Conservation (phyloP, 1,140 invertebrate genomes). For the Ptiloglossa arizonensis region DNA sequence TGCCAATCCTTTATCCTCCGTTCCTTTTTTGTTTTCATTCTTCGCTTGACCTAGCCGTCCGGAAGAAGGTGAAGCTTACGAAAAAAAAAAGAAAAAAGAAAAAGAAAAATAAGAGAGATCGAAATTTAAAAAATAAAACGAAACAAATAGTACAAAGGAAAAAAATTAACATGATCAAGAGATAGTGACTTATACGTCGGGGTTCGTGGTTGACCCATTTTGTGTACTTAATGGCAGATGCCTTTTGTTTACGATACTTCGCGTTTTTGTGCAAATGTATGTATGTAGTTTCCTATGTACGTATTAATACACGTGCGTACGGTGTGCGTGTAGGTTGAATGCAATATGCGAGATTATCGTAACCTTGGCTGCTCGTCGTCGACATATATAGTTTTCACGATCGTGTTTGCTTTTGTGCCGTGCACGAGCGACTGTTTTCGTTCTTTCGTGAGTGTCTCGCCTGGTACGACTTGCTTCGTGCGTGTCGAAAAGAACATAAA, state of each 20-base stretch:
- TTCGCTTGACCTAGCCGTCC: not conserved
- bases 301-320: slow-evolving; percentile 59
- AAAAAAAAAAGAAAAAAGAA: not conserved
- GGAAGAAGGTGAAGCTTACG: not conserved
- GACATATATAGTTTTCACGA: slow-evolving; percentile 30
- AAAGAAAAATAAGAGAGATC: not conserved
- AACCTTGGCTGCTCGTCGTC: slow-evolving; percentile 49
- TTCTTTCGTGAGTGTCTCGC: slow-evolving; percentile 23
- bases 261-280: slow-evolving; percentile 49
- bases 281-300: slow-evolving; percentile 56
- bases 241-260: slow-evolving; percentile 26
- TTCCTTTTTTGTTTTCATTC: not conserved
- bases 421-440: slow-evolving; percentile 39
- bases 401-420: slow-evolving; percentile 30
- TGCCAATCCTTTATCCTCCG: not conserved
- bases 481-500: slow-evolving; percentile 46
- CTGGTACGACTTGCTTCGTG: slow-evolving; percentile 36
- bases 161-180: slow-evolving; percentile 30
- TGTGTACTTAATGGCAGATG: slow-evolving; percentile 19
- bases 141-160: slow-evolving; percentile 1
- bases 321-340: slow-evolving; percentile 59
- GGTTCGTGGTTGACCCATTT: slow-evolving; percentile 7
- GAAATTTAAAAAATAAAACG: not conserved
- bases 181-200: slow-evolving; percentile 20
- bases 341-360: slow-evolving; percentile 56